Evolutionary conservation across 2,888 invertebrate species (phyloP).

Genomic region (Camptogramma bilineatum): DNA sequence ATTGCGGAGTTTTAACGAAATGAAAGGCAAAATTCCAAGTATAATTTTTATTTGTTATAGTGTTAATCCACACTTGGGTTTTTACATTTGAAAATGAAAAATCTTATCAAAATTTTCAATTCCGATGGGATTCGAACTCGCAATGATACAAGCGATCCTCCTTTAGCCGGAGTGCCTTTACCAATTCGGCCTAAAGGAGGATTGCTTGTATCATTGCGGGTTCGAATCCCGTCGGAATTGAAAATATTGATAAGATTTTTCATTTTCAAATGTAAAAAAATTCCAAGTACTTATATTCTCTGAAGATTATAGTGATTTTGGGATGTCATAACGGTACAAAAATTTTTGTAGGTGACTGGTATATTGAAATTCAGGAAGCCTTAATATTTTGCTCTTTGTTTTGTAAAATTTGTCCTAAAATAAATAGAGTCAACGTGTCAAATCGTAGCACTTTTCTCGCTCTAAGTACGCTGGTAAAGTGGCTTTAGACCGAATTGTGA

Average conservation of each 20-base stretch:
- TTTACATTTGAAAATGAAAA: too few species aligned
- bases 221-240: too few species aligned
- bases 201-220: too few species aligned
- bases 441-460: slow-evolving; percentile 45
- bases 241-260: too few species aligned
- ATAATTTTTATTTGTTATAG: too few species aligned
- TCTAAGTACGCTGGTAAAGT: slow-evolving; percentile 27
- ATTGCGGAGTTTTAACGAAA: slow-evolving; percentile 1
- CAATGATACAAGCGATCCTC: too few species aligned
- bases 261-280: too few species aligned
- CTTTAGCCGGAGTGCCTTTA: too few species aligned
- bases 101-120: too few species aligned
- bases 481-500: slow-evolving; percentile 49
- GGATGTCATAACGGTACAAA: not conserved
- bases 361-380: not conserved
- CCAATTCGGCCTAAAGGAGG: too few species aligned
- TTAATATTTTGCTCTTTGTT: slow-evolving; percentile 7
- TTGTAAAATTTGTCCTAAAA: slow-evolving; percentile 2
- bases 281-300: not conserved
- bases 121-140: too few species aligned
- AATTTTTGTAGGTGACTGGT: not conserved
- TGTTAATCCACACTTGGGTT: too few species aligned
- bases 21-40: not conserved
- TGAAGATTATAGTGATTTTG: not conserved
- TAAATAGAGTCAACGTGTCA: slow-evolving; percentile 20